These are phyloP conservation scores for Neocrepidodera transversa DNA, from an alignment of 2,888 invertebrate genomes.

Conservation along the genomic window DNA sequence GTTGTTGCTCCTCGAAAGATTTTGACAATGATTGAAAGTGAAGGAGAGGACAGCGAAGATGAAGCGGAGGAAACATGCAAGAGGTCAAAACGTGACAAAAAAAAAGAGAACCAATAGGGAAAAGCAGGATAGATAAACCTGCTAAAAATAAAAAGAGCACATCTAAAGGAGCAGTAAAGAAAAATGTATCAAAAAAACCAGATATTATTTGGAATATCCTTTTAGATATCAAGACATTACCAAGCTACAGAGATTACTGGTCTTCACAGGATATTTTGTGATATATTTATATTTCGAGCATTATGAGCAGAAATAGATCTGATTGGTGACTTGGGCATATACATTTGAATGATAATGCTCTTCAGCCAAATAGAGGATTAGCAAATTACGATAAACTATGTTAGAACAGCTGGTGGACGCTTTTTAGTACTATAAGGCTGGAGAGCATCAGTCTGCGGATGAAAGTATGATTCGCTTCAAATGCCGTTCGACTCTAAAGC, in stretches of 20 bases:
- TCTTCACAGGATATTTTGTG: constrained; percentile 17
- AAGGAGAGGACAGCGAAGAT: too few relatives aligned
- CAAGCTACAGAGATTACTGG: constrained; percentile 37
- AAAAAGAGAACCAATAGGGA: too few relatives aligned
- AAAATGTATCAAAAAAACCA: neutral
- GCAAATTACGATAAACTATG: constrained; percentile 42
- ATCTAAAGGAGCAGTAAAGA: neutral
- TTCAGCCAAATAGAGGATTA: constrained; percentile 31
- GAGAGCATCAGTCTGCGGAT: constrained; percentile 15
- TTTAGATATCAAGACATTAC: constrained; percentile 33
- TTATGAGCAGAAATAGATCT: constrained; percentile 34
- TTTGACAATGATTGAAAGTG: too few relatives aligned
- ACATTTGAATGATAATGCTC: constrained; percentile 43
- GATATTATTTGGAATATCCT: constrained; percentile 5
- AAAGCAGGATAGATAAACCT: too few relatives aligned
- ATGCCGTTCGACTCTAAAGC: constrained; percentile 16
- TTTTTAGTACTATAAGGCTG: neutral
- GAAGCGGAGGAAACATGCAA: too few relatives aligned
- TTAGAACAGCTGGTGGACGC: constrained; percentile 33
- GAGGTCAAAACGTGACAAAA: too few relatives aligned
- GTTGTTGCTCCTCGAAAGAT: too few relatives aligned
- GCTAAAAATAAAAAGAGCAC: too few relatives aligned
- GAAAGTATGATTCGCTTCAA: constrained; percentile 30
- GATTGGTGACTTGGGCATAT: constrained; percentile 36
- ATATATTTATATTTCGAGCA: constrained; percentile 31